Evolutionary conservation across 2,797 vertebrate species (phyloP), one percentile per base, ranked within the genome.

Genomic region (Acanthopagrus latus): DNA sequence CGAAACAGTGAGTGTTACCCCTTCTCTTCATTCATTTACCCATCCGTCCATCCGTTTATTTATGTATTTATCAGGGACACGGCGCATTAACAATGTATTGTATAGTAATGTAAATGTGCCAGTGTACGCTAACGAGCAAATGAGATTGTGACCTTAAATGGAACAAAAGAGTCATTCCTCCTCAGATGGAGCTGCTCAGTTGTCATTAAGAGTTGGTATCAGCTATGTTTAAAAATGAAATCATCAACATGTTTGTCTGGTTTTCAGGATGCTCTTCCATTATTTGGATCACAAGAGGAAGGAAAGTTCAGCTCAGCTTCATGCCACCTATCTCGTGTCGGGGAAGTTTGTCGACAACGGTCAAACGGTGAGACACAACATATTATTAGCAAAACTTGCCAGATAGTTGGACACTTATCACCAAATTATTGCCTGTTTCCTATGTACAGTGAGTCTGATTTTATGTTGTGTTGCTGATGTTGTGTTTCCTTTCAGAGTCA

Each of bases 261-360:
- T 63, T 76, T 84, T 33, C 76, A 99, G 98, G 63, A 99, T 99
- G 98, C 95, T 99, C 2, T 98, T 93, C 56, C 97, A 99, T 66
- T 99, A 99, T 8, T 93, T 99, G 80, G 97, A 99, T 85, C 95
- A 97, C 88, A 98, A 97, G 54, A 91, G 98, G 71, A 97, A 96
- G 79, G 98, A 99, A 80, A 96, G 95, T 71, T 96, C 94, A 0
- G 95, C 94, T 80, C 96, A 92, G 64, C 95, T 99, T 13, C 95
- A 98, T 0, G 98, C 98, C 74, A 99, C 98, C 1, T 99, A 99
- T 67, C 94, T 99, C 0, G 94, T 99, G 18, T 97, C 97, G 1
- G 98, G 98, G 20, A 96, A 96, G 88, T 91, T 90, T 63, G 57
- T 94, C 9, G 95, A 96, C 84, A 96, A 98, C 0, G 98, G 97